Conservation (phyloP, 1,140 invertebrate species). For the Dendrolimus kikuchii region DNA sequence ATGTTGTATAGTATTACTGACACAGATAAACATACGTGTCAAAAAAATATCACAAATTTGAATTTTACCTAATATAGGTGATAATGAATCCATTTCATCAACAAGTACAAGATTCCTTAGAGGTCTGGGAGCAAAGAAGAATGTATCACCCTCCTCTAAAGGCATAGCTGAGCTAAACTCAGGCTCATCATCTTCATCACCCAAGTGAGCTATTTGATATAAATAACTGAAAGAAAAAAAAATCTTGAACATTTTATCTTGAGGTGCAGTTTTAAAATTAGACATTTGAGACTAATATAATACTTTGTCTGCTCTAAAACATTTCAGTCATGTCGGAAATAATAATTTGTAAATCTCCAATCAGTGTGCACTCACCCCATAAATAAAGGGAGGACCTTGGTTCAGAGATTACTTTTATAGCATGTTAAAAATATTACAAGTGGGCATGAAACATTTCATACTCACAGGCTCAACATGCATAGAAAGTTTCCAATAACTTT, state of each 20-base stretch:
- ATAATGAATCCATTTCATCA: slow-evolving; percentile 98
- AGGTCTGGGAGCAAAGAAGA: slow-evolving; percentile 97
- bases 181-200: slow-evolving; percentile 99
- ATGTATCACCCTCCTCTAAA: slow-evolving; percentile 98
- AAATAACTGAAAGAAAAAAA: slow-evolving; percentile 81
- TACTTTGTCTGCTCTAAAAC: no score
- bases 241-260: neutral
- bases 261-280: neutral
- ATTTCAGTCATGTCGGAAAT: no score
- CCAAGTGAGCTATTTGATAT: slow-evolving; percentile 99
- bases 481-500: neutral
- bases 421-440: slow-evolving; percentile 27
- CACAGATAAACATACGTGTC: no score
- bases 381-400: slow-evolving; percentile 64
- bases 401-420: slow-evolving; percentile 67
- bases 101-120: slow-evolving; percentile 97
- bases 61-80: slow-evolving; percentile 91
- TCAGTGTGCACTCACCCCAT: slow-evolving; percentile 69
- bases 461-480: slow-evolving; percentile 44
- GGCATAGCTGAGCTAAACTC: slow-evolving; percentile 99
- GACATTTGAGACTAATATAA: neutral
- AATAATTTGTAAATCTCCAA: slow-evolving; percentile 53
- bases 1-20: no score
- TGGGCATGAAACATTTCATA: slow-evolving; percentile 28
- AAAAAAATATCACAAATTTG: no score